Evolutionary conservation across 1,140 invertebrate species (phyloP).

Genomic region (Cotesia glomerata): DNA sequence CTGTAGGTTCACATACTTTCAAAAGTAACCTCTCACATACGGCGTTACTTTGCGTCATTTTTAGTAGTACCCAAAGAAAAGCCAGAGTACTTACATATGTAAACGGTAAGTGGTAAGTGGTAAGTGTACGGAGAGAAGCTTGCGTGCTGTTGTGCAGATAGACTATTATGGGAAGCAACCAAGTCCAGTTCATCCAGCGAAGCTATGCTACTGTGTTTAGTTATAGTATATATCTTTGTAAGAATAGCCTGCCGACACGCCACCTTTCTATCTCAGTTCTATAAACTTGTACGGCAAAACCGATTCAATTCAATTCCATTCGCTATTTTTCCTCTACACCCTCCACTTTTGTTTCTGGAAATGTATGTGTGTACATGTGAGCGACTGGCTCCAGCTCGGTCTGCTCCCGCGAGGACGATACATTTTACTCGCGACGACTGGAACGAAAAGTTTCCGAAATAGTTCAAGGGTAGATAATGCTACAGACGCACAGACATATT

Average conservation of each 20-base stretch:
- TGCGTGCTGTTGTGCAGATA: too few species aligned
- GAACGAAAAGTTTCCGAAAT: conserved; percentile 46
- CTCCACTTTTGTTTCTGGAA: conserved; percentile 10
- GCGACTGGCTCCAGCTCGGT: conserved; percentile 24
- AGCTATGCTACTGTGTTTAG: background rate
- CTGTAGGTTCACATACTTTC: conserved; percentile 31
- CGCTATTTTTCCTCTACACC: conserved; percentile 37
- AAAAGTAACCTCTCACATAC: conserved; percentile 16
- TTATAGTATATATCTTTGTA: conserved; percentile 41
- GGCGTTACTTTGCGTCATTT: background rate
- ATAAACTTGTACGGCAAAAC: conserved; percentile 38
- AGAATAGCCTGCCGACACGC: conserved; percentile 58
- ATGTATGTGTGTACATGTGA: conserved; percentile 33
- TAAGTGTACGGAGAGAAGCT: too few species aligned
- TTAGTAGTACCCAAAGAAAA: background rate
- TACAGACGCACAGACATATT: background rate
- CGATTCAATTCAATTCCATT: conserved; percentile 60
- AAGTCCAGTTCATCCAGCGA: too few species aligned
- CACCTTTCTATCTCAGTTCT: conserved; percentile 31
- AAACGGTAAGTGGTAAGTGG: background rate
- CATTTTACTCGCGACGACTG: conserved; percentile 50
- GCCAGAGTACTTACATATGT: too few species aligned
- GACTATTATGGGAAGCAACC: too few species aligned
- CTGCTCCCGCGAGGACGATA: conserved; percentile 55
- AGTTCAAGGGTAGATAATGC: conserved; percentile 12